These are phyloP conservation scores for Urocitellus parryii DNA, from an alignment of 2,113 vertebrate genomes.

Conservation along the genomic window DNA sequence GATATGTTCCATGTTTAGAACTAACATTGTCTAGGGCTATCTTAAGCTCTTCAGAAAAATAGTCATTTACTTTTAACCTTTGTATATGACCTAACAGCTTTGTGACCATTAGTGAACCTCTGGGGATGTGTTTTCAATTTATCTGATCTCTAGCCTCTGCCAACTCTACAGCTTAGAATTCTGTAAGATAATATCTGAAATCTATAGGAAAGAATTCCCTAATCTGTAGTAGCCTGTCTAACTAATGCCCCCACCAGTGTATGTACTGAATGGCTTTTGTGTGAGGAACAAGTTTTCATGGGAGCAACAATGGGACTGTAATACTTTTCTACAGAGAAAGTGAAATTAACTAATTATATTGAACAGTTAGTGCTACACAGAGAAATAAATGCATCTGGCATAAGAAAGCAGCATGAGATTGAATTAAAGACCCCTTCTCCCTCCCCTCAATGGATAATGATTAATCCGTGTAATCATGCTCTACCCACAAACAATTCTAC, in stretches of 20 bases:
- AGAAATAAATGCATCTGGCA: constrained; percentile 36
- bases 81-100: neutral
- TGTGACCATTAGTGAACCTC: neutral
- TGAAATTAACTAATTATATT: constrained; percentile 45
- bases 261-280: neutral
- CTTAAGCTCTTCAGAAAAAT: neutral
- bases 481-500: neutral
- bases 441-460: neutral
- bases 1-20: neutral
- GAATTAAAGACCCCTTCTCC: neutral
- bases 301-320: constrained; percentile 11
- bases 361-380: constrained; percentile 26
- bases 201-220: neutral
- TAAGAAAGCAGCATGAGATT: neutral
- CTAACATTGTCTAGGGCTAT: neutral
- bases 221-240: neutral
- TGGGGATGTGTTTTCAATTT: neutral
- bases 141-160: neutral
- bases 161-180: neutral
- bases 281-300: neutral
- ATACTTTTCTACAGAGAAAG: neutral
- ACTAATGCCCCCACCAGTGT: neutral
- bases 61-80: neutral
- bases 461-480: constrained; percentile 11
- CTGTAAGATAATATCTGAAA: neutral